Percentiles rank a stretch among this genome's conserved stretches.
Conservation (phyloP, 2,888 invertebrate species). For the Gymnosoma rotundatum region DNA sequence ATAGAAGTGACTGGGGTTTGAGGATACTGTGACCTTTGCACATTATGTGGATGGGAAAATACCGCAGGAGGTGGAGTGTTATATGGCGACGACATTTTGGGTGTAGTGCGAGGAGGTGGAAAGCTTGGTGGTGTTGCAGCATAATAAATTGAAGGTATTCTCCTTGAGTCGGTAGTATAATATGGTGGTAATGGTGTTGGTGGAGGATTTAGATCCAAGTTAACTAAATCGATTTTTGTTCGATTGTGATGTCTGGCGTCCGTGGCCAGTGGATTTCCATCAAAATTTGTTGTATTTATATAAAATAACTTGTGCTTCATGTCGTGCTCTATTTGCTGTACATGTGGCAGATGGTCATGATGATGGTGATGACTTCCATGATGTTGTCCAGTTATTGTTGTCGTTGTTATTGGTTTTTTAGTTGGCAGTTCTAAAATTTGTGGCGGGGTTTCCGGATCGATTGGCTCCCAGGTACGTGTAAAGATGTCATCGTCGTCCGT, state of each 20-base stretch:
- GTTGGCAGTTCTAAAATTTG: slow-evolving; percentile 71
- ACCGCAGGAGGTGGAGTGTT: slow-evolving; percentile 47
- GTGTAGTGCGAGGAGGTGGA: slow-evolving; percentile 77
- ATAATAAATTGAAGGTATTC: slow-evolving; percentile 70
- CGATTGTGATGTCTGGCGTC: slow-evolving; percentile 68
- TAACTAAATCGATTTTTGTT: slow-evolving; percentile 62
- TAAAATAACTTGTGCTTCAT: slow-evolving; percentile 74
- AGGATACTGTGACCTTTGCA: slow-evolving; percentile 56
- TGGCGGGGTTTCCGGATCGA: slow-evolving; percentile 64
- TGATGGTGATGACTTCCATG: slow-evolving; percentile 71
- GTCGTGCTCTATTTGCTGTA: slow-evolving; percentile 70
- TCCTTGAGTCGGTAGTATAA: slow-evolving; percentile 62
- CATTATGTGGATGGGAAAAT: slow-evolving; percentile 46
- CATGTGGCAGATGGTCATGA: slow-evolving; percentile 64
- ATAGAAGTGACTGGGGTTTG: slow-evolving; percentile 34
- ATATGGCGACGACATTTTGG: slow-evolving; percentile 67
- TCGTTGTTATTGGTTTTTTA: slow-evolving; percentile 69
- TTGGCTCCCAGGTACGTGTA: slow-evolving; percentile 76
- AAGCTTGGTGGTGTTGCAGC: slow-evolving; percentile 75
- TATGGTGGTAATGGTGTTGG: slow-evolving; percentile 72
- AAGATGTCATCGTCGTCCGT: slow-evolving; percentile 76
- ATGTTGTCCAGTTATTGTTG: slow-evolving; percentile 71
- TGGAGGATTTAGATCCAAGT: slow-evolving; percentile 72
- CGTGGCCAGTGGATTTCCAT: slow-evolving; percentile 66
- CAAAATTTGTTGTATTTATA: slow-evolving; percentile 74